Percentiles rank a stretch among this genome's conserved stretches.
Conservation (phyloP, 2,797 vertebrate genomes). For the Glyptemys insculpta region DNA sequence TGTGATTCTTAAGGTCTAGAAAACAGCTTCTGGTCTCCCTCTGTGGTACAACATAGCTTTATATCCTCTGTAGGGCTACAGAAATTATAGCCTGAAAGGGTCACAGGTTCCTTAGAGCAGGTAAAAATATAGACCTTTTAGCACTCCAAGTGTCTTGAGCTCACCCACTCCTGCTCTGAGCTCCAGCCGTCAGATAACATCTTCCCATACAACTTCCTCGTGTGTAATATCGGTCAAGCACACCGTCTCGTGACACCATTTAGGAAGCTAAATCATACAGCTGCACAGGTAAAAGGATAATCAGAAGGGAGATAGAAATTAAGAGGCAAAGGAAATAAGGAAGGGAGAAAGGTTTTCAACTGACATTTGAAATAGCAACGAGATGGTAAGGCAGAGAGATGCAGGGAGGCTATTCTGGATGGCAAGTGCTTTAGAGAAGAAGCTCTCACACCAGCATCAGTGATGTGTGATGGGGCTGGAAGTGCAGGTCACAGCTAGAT, state of each 20-base stretch:
- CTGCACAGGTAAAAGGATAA: background rate
- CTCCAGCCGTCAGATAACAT: fast-evolving
- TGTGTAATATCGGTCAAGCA: background rate
- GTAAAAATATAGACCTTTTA: background rate
- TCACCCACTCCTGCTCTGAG: background rate
- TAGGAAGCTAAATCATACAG: background rate
- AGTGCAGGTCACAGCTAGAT: background rate
- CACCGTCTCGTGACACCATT: background rate
- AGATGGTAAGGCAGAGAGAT: background rate
- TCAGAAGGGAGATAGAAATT: background rate
- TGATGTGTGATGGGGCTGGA: background rate
- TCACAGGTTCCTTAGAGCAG: background rate
- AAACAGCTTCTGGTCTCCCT: background rate
- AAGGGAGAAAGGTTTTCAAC: background rate
- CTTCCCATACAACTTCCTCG: background rate
- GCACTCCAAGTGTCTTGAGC: background rate
- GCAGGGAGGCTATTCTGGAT: background rate
- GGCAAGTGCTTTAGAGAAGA: background rate
- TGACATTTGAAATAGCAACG: background rate
- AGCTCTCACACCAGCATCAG: background rate
- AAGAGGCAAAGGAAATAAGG: background rate
- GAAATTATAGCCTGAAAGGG: fast-evolving
- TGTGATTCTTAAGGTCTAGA: background rate
- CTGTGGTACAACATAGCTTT: background rate
- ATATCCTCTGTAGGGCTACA: background rate